Evolutionary conservation across 2,797 vertebrate genomes (phyloP).

Genomic region (Numenius phaeopus): DNA sequence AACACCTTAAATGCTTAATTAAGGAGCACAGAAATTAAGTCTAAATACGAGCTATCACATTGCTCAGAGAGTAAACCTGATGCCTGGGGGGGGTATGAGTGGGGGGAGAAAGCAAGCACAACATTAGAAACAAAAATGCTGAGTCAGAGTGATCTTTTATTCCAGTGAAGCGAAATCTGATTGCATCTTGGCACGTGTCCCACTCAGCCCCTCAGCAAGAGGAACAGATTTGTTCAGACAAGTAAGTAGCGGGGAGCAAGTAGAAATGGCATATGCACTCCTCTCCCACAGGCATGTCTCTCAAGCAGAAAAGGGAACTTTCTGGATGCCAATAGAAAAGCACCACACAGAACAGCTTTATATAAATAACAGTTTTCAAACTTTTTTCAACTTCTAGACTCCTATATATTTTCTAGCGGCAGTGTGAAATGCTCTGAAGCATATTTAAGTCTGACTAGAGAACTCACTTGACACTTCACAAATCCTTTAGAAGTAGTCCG

Average conservation of each 20-base stretch:
- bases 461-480: background rate
- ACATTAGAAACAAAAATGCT: background rate
- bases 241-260: background rate
- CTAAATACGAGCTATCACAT: background rate
- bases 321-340: background rate
- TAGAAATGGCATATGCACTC: background rate
- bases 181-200: background rate
- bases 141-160: background rate
- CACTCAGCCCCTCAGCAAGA: background rate
- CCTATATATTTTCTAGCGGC: background rate
- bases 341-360: background rate
- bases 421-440: background rate
- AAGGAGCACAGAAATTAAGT: background rate
- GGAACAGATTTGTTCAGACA: background rate
- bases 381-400: background rate
- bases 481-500: background rate
- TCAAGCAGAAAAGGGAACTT: background rate
- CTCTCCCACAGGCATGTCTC: background rate
- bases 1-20: background rate
- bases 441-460: background rate
- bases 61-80: background rate
- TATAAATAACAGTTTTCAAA: background rate
- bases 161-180: slow-evolving; percentile 16
- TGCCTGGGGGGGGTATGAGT: background rate
- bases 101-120: background rate